A percentile compares a stretch with the other conserved stretches of the same genome.
phyloP scores from a whole-genome alignment of 2,113 vertebrate genomes.

The Syngnathus typhle region DNA sequence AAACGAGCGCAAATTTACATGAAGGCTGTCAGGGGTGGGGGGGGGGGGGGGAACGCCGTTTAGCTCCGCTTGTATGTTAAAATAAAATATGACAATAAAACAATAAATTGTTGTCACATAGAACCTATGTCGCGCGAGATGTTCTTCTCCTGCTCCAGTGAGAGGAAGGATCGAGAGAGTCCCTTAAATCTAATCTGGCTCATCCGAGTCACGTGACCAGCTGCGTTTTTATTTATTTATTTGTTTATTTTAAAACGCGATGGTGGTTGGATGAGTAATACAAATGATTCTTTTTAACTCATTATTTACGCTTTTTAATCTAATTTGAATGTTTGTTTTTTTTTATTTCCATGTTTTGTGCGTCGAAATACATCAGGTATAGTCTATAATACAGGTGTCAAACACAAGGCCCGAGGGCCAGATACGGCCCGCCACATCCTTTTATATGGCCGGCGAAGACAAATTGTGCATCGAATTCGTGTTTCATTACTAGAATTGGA shows the following conservation, averaged over 20 bases:
- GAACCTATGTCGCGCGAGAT: conserved; percentile 14
- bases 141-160: conserved; percentile 13
- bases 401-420: too few relatives aligned
- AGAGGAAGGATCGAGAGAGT: background rate
- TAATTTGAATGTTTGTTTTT: background rate
- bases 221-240: background rate
- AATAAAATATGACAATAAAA: background rate
- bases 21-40: conserved; percentile 35
- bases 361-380: too few relatives aligned
- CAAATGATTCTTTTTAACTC: background rate
- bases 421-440: too few relatives aligned
- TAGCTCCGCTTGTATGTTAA: background rate
- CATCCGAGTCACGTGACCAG: conserved; percentile 63
- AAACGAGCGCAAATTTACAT: conserved; percentile 46
- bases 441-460: too few relatives aligned
- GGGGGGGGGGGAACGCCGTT: background rate
- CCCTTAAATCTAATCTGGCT: conserved; percentile 49
- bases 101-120: conserved; percentile 13
- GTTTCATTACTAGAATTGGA: too few relatives aligned
- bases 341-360: background rate
- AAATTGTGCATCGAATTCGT: too few relatives aligned
- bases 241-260: background rate
- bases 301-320: background rate
- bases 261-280: background rate
- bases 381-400: too few relatives aligned